Evolutionary conservation across 2,888 invertebrate genomes (phyloP).

Genomic region (Phasia obesa): DNA sequence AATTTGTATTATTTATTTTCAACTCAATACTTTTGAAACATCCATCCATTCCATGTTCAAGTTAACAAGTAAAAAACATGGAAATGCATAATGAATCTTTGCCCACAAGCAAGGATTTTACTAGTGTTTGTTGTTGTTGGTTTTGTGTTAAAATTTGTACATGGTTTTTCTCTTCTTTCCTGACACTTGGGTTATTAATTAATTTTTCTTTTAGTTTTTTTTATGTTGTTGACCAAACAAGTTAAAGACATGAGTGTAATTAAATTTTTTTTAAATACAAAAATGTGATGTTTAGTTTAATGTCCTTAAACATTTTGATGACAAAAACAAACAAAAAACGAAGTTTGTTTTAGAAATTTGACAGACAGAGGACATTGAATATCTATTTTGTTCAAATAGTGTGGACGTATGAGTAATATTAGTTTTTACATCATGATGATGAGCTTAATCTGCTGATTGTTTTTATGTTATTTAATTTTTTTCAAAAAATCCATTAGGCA

Average conservation of each 20-base stretch:
- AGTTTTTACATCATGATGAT: not conserved
- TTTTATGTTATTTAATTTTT: no score
- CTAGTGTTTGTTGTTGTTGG: no score
- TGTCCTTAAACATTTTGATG: not conserved
- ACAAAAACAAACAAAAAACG: not conserved
- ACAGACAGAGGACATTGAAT: not conserved
- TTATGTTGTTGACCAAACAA: not conserved
- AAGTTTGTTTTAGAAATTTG: not conserved
- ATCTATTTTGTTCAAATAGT: no score
- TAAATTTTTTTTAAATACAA: no score
- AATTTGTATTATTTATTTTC: no score
- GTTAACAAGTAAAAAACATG: constrained; percentile 7
- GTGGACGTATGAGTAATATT: constrained; percentile 37
- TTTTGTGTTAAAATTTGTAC: constrained; percentile 27
- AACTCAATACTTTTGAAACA: no score
- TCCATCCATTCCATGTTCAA: no score
- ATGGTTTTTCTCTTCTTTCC: not conserved
- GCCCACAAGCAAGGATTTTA: constrained; percentile 35
- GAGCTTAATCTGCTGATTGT: no score
- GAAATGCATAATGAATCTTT: constrained; percentile 2
- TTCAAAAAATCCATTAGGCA: no score
- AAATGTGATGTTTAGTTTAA: no score
- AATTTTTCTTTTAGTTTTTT: constrained; percentile 37
- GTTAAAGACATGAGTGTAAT: constrained; percentile 11
- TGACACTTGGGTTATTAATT: constrained; percentile 48